Percentiles rank a stretch among this genome's conserved stretches.
These are phyloP conservation scores for Tenthredo distinguenda DNA, from an alignment of 2,888 invertebrate species.

Conservation along the genomic window DNA sequence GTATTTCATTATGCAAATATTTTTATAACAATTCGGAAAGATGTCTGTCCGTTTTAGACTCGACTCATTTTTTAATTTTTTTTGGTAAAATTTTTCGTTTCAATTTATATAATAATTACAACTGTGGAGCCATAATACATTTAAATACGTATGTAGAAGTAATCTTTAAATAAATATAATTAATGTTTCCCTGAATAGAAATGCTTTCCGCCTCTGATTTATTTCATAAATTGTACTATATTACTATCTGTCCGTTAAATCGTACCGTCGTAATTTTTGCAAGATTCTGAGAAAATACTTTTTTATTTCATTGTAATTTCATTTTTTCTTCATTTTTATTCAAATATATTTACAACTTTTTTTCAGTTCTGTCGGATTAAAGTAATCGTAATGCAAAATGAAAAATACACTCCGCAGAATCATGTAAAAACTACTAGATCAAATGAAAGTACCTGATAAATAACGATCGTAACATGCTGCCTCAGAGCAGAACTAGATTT, in stretches of 20 bases:
- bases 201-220: constrained; percentile 56
- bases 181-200: constrained; percentile 58
- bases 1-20: constrained; percentile 2
- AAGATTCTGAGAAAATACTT: constrained; percentile 8
- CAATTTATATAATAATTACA: constrained; percentile 49
- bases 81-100: constrained; percentile 55
- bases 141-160: neutral
- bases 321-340: neutral
- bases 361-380: neutral
- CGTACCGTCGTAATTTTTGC: constrained; percentile 14
- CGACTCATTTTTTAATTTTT: neutral
- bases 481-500: neutral
- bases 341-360: neutral
- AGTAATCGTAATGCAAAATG: neutral
- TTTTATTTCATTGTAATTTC: neutral
- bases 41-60: neutral
- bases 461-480: neutral
- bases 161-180: constrained; percentile 55
- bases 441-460: constrained; percentile 12
- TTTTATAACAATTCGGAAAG: constrained; percentile 28
- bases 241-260: constrained; percentile 49
- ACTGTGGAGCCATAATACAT: constrained; percentile 50
- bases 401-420: neutral
- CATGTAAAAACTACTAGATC: neutral
- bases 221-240: constrained; percentile 57